Conservation (phyloP, 2,797 vertebrate species). For the Bradypodion ventrale region DNA sequence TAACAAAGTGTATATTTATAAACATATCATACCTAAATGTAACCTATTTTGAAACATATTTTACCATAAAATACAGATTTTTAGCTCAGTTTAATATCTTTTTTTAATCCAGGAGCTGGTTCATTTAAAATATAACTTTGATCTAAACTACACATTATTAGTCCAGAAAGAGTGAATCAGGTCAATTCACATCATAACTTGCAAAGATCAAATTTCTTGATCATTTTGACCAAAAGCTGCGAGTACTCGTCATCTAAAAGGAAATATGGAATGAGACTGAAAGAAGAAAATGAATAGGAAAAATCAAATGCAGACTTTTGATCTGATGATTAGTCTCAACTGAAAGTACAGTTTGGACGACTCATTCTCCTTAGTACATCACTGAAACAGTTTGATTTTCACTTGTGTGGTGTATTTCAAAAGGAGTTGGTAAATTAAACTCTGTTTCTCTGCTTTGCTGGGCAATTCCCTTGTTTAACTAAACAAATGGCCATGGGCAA, state of each 20-base stretch:
- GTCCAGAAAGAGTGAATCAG: not conserved
- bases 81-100: not conserved
- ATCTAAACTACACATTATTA: not conserved
- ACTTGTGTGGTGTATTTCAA: not conserved
- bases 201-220: not conserved
- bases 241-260: fast-evolving
- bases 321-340: not conserved
- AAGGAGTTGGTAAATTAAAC: not conserved
- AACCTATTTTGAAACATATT: not conserved
- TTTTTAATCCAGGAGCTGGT: not conserved
- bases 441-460: not conserved
- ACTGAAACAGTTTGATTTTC: not conserved
- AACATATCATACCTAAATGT: not conserved
- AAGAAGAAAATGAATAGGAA: not conserved
- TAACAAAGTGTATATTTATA: not conserved
- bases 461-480: not conserved
- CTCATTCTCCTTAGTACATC: not conserved
- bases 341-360: not conserved
- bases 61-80: not conserved
- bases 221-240: fast-evolving
- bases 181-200: not conserved
- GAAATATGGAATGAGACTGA: not conserved
- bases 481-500: conserved; percentile 9
- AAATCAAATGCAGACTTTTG: not conserved
- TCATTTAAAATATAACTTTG: not conserved